These are phyloP conservation scores for Mustela nigripes DNA, from an alignment of 2,113 vertebrate genomes.

Conservation along the genomic window DNA sequence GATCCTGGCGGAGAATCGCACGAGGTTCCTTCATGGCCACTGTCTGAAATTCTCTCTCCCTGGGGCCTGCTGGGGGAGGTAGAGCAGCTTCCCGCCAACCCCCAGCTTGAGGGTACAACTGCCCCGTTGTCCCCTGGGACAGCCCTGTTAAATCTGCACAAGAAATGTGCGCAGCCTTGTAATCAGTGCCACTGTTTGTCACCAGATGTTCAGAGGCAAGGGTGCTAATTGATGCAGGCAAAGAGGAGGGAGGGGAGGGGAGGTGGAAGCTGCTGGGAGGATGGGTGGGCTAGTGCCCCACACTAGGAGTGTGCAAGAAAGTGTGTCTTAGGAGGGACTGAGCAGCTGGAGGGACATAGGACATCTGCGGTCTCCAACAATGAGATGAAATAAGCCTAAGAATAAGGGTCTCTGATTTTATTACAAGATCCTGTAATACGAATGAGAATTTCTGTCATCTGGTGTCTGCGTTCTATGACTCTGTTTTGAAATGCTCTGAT, in stretches of 20 bases:
- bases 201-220: slow-evolving; percentile 83
- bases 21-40: neutral
- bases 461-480: neutral
- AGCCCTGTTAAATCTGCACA: slow-evolving; percentile 8
- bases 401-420: neutral
- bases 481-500: neutral
- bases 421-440: neutral
- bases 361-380: neutral
- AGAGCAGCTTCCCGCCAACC: too few species aligned
- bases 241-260: slow-evolving; percentile 70
- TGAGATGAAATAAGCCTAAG: neutral
- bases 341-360: rapidly evolving
- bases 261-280: neutral
- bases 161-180: neutral
- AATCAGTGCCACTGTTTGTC: slow-evolving; percentile 28
- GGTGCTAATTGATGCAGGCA: slow-evolving; percentile 85
- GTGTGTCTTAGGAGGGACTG: neutral
- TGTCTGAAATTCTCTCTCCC: neutral
- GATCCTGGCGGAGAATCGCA: neutral
- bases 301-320: neutral
- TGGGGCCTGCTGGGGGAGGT: neutral
- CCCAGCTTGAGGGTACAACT: too few species aligned
- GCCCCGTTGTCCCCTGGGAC: rapidly evolving
- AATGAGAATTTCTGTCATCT: neutral
- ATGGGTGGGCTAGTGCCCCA: too few species aligned